Base-by-base conservation (phyloP, 1,140 invertebrate genomes). In the Scaptodrosophila lebanonensis region DNA sequence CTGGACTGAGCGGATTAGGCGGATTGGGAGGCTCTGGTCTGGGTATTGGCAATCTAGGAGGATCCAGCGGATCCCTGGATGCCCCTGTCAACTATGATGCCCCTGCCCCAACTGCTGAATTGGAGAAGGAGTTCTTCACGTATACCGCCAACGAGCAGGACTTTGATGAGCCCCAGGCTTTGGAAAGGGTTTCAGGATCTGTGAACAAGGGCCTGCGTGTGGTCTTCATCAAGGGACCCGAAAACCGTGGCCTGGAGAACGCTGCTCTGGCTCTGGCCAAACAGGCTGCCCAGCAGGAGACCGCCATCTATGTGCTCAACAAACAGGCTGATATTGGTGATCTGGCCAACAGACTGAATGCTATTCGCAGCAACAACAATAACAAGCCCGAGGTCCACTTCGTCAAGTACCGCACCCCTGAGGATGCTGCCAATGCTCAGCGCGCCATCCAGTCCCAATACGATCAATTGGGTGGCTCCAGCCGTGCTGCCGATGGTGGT, bases 201-300 rank as follows among this genome's bases (percentile, higher is more conserved):
- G 17, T 84, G 18, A 84, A 83, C 53, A 69, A 75, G 45, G 75
- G 42, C 25, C 67, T 84, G 9, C 76, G 82, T 2, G 82, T 84
- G 15, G 64, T 84, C 43, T 83, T 84, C 69, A 83, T 84, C 43
- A 84, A 84, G 70, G 82, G 76, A 62, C 76, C 82, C 40, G 82
- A 84, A 57, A 83, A 79, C 57, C 70, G 70, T 57, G 75, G 68
- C 2, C 30, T 82, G 49, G 75, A 82, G 53, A 61, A 82, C 44
- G 79, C 75, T 18, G 79, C 73, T 15, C 47, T 76, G 35, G 61
- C 67, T 18, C 44, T 83, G 16, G 77, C 77, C 12, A 79, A 76
- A 54, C 73, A 75, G 58, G 75, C 75, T 27, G 63, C 59, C 35
- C 51, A 68, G 36, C 56, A 72, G 35, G 48, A 57, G 27, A 72